These are phyloP conservation scores for Argyresthia goedartella DNA, from an alignment of 2,888 invertebrate species.

Conservation along the genomic window DNA sequence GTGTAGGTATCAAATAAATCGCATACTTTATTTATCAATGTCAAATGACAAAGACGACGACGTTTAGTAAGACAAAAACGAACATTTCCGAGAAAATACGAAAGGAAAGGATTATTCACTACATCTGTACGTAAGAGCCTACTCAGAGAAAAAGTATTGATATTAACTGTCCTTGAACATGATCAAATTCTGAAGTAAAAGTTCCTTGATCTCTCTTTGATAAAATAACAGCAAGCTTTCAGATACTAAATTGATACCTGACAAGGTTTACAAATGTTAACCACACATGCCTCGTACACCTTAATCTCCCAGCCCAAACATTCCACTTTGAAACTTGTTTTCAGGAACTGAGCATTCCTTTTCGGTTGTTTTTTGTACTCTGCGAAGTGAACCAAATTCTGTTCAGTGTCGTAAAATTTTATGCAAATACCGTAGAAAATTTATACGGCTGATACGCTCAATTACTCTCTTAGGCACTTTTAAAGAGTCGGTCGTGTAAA, in stretches of 20 bases:
- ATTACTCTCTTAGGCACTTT: constrained; percentile 34
- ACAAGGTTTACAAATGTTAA: constrained; percentile 13
- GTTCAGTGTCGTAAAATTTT: constrained; percentile 32
- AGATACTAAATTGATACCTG: constrained; percentile 20
- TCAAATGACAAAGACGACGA: too few species aligned
- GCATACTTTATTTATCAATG: too few species aligned
- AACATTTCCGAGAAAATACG: too few species aligned
- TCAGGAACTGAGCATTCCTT: constrained; percentile 1
- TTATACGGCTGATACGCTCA: constrained; percentile 36
- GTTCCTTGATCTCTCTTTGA: background rate
- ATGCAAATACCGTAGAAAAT: constrained; percentile 34
- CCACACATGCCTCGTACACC: constrained; percentile 19
- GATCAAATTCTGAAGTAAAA: too few species aligned
- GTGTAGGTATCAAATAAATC: too few species aligned
- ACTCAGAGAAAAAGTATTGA: too few species aligned
- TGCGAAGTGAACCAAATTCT: constrained; percentile 8
- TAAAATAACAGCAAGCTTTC: constrained; percentile 1
- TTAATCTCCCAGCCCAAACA: background rate
- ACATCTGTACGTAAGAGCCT: too few species aligned
- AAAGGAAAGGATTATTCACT: too few species aligned
- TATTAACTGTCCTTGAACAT: too few species aligned
- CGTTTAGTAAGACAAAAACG: too few species aligned
- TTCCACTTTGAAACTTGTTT: background rate
- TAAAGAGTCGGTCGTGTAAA: constrained; percentile 22
- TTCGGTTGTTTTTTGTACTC: constrained; percentile 1